phyloP scores from a whole-genome alignment of 1,140 invertebrate species.

The Caenorhabditis remanei region DNA sequence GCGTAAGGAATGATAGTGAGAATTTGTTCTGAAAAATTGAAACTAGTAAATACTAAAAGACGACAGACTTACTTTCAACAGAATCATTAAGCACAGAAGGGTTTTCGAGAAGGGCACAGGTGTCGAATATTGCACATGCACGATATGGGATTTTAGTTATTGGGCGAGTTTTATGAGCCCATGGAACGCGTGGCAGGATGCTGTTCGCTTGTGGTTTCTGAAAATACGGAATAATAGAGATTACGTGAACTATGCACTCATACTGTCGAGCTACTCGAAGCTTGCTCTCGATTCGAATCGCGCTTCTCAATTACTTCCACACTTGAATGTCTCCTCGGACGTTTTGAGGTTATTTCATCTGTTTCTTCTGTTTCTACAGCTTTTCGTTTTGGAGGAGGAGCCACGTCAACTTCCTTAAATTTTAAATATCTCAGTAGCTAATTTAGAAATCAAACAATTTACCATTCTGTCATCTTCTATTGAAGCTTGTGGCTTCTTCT shows the following conservation, averaged over 20 bases:
- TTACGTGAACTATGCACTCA: neutral
- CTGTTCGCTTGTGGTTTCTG: neutral
- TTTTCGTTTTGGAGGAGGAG: conserved; percentile 14
- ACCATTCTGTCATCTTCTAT: conserved; percentile 6
- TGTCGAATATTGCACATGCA: conserved; percentile 47
- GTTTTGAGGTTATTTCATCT: neutral
- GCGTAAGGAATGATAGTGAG: conserved; percentile 38
- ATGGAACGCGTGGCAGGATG: neutral
- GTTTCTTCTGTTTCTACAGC: neutral
- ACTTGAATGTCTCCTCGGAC: neutral
- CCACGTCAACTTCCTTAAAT: neutral
- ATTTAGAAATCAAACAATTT: neutral
- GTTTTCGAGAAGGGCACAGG: conserved; percentile 24
- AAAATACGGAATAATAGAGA: neutral
- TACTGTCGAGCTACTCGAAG: neutral
- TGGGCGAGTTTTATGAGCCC: conserved; percentile 2
- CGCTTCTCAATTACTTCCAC: neutral
- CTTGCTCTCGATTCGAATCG: too few species aligned
- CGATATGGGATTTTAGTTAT: neutral
- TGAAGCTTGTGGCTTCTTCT: neutral
- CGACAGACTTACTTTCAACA: neutral
- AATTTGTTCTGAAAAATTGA: conserved; percentile 1
- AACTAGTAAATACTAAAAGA: neutral
- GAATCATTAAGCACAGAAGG: neutral
- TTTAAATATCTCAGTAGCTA: neutral